Evolutionary conservation across 2,888 invertebrate genomes (phyloP).

Genomic region (Coelinius sp.): DNA sequence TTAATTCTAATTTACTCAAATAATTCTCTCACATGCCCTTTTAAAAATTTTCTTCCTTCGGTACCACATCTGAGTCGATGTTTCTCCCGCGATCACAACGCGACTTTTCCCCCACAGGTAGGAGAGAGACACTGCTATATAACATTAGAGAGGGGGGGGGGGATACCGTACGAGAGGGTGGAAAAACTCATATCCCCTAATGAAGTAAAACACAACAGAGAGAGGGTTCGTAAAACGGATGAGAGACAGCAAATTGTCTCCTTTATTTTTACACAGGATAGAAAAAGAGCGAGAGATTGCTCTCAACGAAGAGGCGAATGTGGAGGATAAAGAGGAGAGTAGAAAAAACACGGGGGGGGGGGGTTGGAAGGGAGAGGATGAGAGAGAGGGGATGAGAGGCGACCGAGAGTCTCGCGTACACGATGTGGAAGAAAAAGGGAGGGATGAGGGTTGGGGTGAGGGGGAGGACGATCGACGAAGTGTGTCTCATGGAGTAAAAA

Average conservation of each 20-base stretch:
- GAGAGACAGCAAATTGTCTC: neutral
- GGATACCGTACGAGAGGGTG: conserved; percentile 48
- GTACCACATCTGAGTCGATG: neutral
- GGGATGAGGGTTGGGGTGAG: conserved; percentile 22
- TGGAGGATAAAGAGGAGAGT: no score
- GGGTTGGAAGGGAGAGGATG: conserved; percentile 26
- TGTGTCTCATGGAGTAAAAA: conserved; percentile 17
- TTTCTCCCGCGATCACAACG: neutral
- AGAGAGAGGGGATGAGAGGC: conserved; percentile 29
- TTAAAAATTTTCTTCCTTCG: no score
- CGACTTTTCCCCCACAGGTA: neutral
- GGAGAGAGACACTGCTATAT: neutral
- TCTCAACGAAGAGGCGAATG: neutral
- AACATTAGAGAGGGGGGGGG: conserved; percentile 8
- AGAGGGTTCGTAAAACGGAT: conserved; percentile 13
- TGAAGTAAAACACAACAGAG: conserved; percentile 60
- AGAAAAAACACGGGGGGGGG: conserved; percentile 21
- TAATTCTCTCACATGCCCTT: neutral
- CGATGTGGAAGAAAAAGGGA: conserved; percentile 28
- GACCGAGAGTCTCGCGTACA: conserved; percentile 34
- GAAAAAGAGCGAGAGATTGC: conserved; percentile 29
- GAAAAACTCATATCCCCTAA: conserved; percentile 63
- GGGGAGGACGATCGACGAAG: conserved; percentile 4
- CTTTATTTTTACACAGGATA: conserved; percentile 28
- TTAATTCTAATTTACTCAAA: no score